Base-by-base conservation (phyloP, 1,140 invertebrate genomes). In the Bombus huntii region DNA sequence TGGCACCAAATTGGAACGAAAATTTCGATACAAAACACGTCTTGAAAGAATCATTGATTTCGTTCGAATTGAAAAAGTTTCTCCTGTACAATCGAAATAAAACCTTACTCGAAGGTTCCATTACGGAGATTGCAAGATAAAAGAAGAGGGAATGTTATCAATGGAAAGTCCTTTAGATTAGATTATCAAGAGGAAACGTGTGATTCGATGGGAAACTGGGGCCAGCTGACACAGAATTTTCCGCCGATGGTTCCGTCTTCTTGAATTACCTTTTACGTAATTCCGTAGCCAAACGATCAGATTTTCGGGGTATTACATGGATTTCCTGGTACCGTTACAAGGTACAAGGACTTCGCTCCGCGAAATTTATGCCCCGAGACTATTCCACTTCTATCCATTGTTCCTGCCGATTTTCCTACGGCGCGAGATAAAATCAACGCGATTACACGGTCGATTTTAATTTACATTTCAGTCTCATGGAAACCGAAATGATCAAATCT, bases 291-390 rank as follows among this genome's bases (percentile, higher is more conserved):
- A 39, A 81, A 75, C 81, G 81, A 83, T 75, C 81, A 75, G 81
- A 83, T 83, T 83, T 75, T 47, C 57, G 59, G 72, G 81, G 81
- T 75, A 75, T 83, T 83, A 83, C 81, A 75, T 37, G 72, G 72
- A 75, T 75, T 66, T 53, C 42, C 72, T 42, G 42, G 31, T 3
- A 34, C 72, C 57, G 72, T 66, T 75, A 75, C 81, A 66, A 66
- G 59, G 62, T 13, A 47, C 47, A 18, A 47, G 47, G 31, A 47
- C 81, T 75, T 39, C 57, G 59, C 39, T 42, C 31, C 22, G 13
- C 12, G 13, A 25, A 66, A 83, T 75, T 83, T 83, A 83, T 75
- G 59, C 31, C 15, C n/a, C 80, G 31, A 12, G 34, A 31, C 9
- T 25, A 57, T 62, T 37, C 42, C 47, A 22, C 39, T 66, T 75